Percentiles rank a stretch among this genome's conserved stretches.
These are phyloP conservation scores for Rachycentron canadum DNA, from an alignment of 2,797 vertebrate genomes.

Conservation along the genomic window DNA sequence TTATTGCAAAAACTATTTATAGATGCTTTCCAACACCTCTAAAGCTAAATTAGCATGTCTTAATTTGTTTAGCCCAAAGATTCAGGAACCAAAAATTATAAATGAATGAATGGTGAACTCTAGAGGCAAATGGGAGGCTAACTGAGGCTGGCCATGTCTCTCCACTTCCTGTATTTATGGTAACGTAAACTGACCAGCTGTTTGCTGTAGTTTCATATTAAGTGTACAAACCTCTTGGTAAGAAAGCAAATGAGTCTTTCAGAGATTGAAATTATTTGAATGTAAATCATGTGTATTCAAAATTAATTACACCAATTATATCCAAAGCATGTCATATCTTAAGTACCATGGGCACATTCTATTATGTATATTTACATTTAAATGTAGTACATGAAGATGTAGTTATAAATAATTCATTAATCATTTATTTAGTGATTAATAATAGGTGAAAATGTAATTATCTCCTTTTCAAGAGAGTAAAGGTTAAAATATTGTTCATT, in stretches of 20 bases:
- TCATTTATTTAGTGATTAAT: slow-evolving; percentile 16
- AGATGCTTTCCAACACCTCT: too few relatives aligned
- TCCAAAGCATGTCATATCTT: too few relatives aligned
- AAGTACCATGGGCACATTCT: neutral
- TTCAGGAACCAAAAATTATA: too few relatives aligned
- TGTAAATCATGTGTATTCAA: too few relatives aligned
- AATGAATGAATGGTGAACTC: too few relatives aligned
- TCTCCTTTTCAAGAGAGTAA: slow-evolving; percentile 3
- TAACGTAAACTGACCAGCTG: neutral
- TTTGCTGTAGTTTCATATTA: neutral
- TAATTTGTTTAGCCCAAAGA: too few relatives aligned
- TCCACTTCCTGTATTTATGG: neutral
- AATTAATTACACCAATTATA: neutral
- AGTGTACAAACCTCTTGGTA: neutral
- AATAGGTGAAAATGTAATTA: slow-evolving; percentile 6
- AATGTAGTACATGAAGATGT: too few relatives aligned
- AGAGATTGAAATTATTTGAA: neutral
- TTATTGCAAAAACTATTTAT: neutral
- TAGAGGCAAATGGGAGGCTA: too few relatives aligned
- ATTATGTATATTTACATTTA: neutral
- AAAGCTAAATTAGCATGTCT: too few relatives aligned
- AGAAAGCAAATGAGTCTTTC: neutral
- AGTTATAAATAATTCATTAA: slow-evolving; percentile 25
- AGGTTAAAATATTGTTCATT: slow-evolving; percentile 22
- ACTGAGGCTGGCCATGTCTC: neutral